A percentile compares a stretch with the other conserved stretches of the same genome.
Evolutionary conservation across 2,888 invertebrate species (phyloP).

Genomic region (Rhagonycha lutea): DNA sequence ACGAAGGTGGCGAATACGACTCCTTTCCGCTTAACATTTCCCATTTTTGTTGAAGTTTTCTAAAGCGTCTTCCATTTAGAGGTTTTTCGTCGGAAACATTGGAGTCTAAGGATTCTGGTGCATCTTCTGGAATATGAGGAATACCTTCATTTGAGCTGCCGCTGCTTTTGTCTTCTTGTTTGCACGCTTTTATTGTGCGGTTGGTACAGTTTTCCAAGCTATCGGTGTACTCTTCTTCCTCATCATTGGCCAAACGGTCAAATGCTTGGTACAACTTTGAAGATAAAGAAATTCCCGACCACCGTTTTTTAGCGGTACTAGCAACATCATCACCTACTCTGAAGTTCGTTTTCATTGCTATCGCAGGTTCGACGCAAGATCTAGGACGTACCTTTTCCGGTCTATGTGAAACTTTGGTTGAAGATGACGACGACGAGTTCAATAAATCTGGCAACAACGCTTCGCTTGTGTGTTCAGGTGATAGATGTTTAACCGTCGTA

Average conservation of each 20-base stretch:
- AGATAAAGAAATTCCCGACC: constrained; percentile 73
- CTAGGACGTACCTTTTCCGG: constrained; percentile 67
- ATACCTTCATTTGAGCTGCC: constrained; percentile 34
- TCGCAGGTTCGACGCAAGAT: constrained; percentile 68
- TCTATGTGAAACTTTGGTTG: constrained; percentile 53
- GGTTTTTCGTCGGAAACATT: constrained; percentile 52
- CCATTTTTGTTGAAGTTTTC: constrained; percentile 79
- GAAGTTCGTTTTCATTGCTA: constrained; percentile 45
- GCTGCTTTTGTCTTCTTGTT: constrained; percentile 26
- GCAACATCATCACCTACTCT: constrained; percentile 54
- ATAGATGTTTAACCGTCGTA: constrained; percentile 59
- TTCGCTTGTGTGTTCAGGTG: constrained; percentile 52
- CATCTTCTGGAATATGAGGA: constrained; percentile 37
- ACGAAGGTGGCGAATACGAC: constrained; percentile 47
- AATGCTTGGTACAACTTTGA: constrained; percentile 75
- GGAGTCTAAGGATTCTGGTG: constrained; percentile 51
- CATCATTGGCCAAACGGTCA: constrained; percentile 70
- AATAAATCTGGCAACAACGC: constrained; percentile 60
- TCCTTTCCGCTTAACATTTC: constrained; percentile 71
- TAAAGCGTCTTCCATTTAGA: constrained; percentile 69
- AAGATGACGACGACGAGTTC: constrained; percentile 62
- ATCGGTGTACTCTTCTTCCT: constrained; percentile 74
- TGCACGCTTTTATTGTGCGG: constrained; percentile 3
- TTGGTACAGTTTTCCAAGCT: constrained; percentile 64
- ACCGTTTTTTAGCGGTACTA: constrained; percentile 63